A percentile compares a stretch with the other conserved stretches of the same genome.
These are phyloP conservation scores for Listrodromus nycthemerus DNA, from an alignment of 2,888 invertebrate species.

Conservation along the genomic window DNA sequence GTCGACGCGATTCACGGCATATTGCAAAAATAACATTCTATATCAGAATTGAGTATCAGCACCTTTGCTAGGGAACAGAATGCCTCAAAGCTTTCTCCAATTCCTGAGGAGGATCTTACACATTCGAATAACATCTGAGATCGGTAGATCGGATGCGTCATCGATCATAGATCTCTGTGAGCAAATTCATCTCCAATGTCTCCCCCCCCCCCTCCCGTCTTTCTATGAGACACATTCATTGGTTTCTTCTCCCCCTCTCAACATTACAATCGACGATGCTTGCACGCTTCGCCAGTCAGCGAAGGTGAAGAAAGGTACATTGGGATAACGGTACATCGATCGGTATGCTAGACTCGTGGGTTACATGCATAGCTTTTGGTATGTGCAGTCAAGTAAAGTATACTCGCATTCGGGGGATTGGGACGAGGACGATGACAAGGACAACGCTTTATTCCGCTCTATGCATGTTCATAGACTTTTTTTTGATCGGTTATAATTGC, in stretches of 20 bases:
- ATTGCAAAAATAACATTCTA: slow-evolving; percentile 3
- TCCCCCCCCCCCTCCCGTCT: neutral
- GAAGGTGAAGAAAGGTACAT: slow-evolving; percentile 23
- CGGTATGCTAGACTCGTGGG: slow-evolving; percentile 61
- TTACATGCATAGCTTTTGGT: slow-evolving; percentile 37
- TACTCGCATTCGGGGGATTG: slow-evolving; percentile 21
- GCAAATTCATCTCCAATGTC: neutral
- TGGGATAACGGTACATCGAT: slow-evolving; percentile 61
- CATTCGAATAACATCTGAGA: neutral
- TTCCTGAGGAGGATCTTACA: neutral
- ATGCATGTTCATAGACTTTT: slow-evolving; percentile 54
- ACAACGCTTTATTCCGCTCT: slow-evolving; percentile 20
- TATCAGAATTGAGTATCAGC: neutral
- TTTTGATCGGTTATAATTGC: slow-evolving; percentile 52
- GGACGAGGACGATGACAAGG: slow-evolving; percentile 44
- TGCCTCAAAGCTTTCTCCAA: neutral
- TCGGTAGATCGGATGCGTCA: neutral
- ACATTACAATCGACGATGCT: slow-evolving; percentile 7
- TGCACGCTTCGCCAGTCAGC: slow-evolving; percentile 4
- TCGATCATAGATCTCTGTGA: slow-evolving; percentile 10
- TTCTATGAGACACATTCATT: neutral
- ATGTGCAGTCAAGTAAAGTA: slow-evolving; percentile 53
- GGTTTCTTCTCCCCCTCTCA: neutral
- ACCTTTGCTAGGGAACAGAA: neutral
- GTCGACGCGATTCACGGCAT: neutral